A percentile compares a stretch with the other conserved stretches of the same genome.
These are phyloP conservation scores for Heliconius eleuchia DNA, from an alignment of 1,140 invertebrate genomes.

Conservation along the genomic window DNA sequence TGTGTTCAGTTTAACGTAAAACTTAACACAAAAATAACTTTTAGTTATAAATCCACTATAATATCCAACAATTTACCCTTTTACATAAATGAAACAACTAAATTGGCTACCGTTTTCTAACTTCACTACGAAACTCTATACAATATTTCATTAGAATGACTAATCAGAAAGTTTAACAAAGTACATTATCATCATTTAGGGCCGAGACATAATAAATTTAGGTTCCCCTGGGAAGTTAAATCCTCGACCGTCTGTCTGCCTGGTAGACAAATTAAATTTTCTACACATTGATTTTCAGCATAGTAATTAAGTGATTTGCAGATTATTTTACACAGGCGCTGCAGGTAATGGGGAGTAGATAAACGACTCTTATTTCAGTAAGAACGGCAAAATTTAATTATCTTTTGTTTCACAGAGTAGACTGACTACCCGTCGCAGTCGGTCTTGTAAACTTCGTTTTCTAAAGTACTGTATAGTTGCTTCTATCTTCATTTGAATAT, in stretches of 20 bases:
- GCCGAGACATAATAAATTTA: conserved; percentile 30
- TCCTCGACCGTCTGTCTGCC: conserved; percentile 51
- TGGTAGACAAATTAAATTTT: conserved; percentile 66
- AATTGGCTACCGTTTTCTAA: background rate
- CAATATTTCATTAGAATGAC: conserved; percentile 18
- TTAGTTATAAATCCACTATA: no score
- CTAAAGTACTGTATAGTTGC: background rate
- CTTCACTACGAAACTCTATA: background rate
- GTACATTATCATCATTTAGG: conserved; percentile 28
- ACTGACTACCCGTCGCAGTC: conserved; percentile 4
- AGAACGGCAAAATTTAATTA: conserved; percentile 36
- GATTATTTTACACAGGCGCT: conserved; percentile 60
- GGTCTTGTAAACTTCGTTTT: background rate
- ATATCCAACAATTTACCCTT: background rate
- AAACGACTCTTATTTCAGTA: conserved; percentile 53
- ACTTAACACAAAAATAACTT: no score
- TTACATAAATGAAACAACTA: background rate
- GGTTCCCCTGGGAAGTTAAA: conserved; percentile 51
- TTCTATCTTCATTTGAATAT: background rate
- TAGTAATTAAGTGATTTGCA: conserved; percentile 70
- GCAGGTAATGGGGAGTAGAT: conserved; percentile 51
- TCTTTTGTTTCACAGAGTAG: conserved; percentile 30
- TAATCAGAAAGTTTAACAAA: conserved; percentile 26
- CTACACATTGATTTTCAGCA: conserved; percentile 68
- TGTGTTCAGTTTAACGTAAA: no score